Percentiles rank a stretch among this genome's conserved stretches.
Evolutionary conservation across 2,888 invertebrate genomes (phyloP).

Genomic region (Drosophila basisetae): DNA sequence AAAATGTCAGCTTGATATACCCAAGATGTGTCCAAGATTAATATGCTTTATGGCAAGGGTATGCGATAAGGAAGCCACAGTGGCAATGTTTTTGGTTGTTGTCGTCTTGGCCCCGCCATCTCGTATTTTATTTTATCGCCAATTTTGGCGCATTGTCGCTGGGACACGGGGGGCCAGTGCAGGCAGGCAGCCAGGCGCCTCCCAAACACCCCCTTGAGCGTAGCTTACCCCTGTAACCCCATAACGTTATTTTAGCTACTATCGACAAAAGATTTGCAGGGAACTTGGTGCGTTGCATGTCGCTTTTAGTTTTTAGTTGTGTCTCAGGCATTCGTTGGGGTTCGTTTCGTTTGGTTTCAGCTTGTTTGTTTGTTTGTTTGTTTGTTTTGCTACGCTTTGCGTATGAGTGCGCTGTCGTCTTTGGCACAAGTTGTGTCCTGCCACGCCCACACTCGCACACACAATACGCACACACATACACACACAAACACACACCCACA

Average conservation of each 20-base stretch:
- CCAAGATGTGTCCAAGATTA: conserved; percentile 7
- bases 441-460: conserved; percentile 54
- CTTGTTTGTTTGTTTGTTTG: conserved; percentile 46
- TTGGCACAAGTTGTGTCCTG: conserved; percentile 59
- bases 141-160: conserved; percentile 68
- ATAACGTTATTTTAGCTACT: conserved; percentile 43
- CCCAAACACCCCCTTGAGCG: not conserved
- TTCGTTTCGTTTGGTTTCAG: conserved; percentile 49
- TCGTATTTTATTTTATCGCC: conserved; percentile 79
- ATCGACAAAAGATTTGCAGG: conserved; percentile 49
- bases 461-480: conserved; percentile 25
- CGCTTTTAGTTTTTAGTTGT: conserved; percentile 76
- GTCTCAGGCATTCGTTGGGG: conserved; percentile 73
- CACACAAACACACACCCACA: conserved; percentile 41
- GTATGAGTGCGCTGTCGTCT: conserved; percentile 74
- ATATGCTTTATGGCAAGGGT: conserved; percentile 26
- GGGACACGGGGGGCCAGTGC: not conserved
- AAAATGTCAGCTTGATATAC: not conserved
- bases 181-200: not conserved
- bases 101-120: conserved; percentile 57
- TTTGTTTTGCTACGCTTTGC: conserved; percentile 59
- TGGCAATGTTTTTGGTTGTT: conserved; percentile 46
- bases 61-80: conserved; percentile 45
- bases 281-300: conserved; percentile 57
- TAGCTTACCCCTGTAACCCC: conserved; percentile 26